Base-by-base conservation (phyloP, 2,797 vertebrate genomes). In the Gymnoscopelus microlampas region DNA sequence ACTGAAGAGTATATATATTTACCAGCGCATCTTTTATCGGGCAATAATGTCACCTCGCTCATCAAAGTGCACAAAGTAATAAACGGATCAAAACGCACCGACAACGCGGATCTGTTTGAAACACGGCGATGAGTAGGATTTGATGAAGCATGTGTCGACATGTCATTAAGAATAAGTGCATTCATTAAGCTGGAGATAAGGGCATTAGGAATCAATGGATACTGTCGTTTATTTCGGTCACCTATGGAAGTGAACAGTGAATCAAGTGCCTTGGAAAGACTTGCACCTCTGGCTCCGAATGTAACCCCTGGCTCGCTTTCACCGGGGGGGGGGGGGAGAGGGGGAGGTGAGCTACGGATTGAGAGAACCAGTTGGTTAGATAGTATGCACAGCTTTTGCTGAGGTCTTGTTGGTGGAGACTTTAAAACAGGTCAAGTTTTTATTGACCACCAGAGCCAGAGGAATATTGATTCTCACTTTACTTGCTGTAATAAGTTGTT, bases 241-340 rank as follows among this genome's bases (percentile, higher is more conserved):
- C 78, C 64, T 61, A 70, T 76, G 56, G 87, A 74, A 86, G 82
- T 73, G 83, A 89, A 85, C 85, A 87, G 39, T 44, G 88, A 88
- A 90, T 89, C 84, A 92, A 90, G 92, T 93, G 92, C 92, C 92
- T 93, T 92, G 88, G 87, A 91, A 87, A 78, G 90, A 88, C 79
- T 86, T 76, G 62, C 58, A 56, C 75, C 59, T 58, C 72, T 85
- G 73, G 73, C 81, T 85, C 78, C 73, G 71, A 60, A 62, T 44
- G 12, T 73, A 78, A 85, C 81, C 84, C 73, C 29, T 29, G 79
- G 61, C 73, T 66, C 49, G 78, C 80, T 70, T 74, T 75, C 80
- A 72, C 59, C 35, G 15, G 73, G 81, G 81, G 7, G 35, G 65
- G 59, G 51, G 12, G 78, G 74, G 78, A 70, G 76, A n/a, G 68